phyloP scores from a whole-genome alignment of 2,797 vertebrate genomes.

The Streptopelia turtur region DNA sequence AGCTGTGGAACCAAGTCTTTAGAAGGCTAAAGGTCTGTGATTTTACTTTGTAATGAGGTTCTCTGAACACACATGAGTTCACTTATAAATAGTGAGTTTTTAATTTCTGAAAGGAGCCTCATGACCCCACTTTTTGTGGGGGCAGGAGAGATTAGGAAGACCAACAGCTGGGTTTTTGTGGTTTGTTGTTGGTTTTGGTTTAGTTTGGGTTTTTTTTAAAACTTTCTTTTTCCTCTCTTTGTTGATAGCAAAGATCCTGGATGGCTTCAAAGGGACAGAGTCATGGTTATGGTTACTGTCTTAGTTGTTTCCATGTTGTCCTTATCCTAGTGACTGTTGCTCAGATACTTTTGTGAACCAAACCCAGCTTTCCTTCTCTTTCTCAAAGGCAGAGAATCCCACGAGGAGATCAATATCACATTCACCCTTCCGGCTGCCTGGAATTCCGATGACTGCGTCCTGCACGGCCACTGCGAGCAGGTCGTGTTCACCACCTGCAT shows the following conservation, averaged over 20 bases:
- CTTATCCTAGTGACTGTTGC: neutral
- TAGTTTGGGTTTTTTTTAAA: neutral
- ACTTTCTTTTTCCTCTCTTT: neutral
- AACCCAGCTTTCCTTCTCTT: neutral
- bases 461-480: slow-evolving; percentile 96
- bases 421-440: slow-evolving; percentile 94
- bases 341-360: neutral
- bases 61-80: neutral
- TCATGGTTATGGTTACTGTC: neutral
- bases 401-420: slow-evolving; percentile 97
- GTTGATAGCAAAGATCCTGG: neutral
- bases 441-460: slow-evolving; percentile 95
- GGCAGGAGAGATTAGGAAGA: neutral
- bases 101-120: neutral
- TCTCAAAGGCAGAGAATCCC: slow-evolving; percentile 90
- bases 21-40: neutral
- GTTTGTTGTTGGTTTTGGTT: neutral
- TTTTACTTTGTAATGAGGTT: neutral
- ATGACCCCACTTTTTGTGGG: neutral
- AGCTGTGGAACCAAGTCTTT: neutral
- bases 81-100: neutral
- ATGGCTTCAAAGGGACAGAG: neutral
- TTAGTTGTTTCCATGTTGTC: neutral
- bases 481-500: slow-evolving; percentile 96
- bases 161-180: neutral